These are phyloP conservation scores for Acanthurus leucopareius DNA, from an alignment of 2,797 vertebrate species.

Conservation along the genomic window DNA sequence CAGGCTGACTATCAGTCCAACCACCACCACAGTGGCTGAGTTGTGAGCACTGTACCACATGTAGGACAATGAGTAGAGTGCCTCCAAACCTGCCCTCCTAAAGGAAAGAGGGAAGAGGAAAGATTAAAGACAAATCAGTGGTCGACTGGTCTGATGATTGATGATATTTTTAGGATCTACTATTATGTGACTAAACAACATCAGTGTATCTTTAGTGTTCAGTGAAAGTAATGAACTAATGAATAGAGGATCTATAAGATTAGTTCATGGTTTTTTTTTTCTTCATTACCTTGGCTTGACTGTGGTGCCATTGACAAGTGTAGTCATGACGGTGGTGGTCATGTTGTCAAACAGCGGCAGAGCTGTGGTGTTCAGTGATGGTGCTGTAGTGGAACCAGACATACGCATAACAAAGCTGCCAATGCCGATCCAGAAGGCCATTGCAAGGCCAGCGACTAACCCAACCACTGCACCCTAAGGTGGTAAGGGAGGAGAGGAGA, in stretches of 20 bases:
- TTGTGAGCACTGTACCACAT: constrained; percentile 99
- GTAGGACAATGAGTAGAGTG: constrained; percentile 93
- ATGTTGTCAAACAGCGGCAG: constrained; percentile 79
- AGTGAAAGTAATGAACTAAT: not conserved
- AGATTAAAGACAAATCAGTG: not conserved
- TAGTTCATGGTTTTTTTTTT: too few relatives aligned
- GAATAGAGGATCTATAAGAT: too few relatives aligned
- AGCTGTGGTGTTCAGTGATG: constrained; percentile 59
- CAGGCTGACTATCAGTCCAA: constrained; percentile 93
- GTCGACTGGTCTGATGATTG: not conserved
- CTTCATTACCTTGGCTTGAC: constrained; percentile 79
- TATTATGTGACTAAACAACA: not conserved
- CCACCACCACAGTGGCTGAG: constrained; percentile 92
- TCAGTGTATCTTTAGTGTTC: not conserved
- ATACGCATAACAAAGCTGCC: constrained; percentile 86
- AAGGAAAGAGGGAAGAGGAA: not conserved
- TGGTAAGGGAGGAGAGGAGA: not conserved
- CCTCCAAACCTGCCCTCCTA: constrained; percentile 89
- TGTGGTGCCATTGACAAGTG: constrained; percentile 66
- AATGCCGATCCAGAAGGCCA: constrained; percentile 98
- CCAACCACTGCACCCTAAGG: constrained; percentile 91
- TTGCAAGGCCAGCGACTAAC: constrained; percentile 88
- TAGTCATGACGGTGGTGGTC: constrained; percentile 77
- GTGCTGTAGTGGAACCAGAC: rapidly evolving
- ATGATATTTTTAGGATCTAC: not conserved